phyloP scores from a whole-genome alignment of 2,113 vertebrate genomes.

The Semnornis frantzii region DNA sequence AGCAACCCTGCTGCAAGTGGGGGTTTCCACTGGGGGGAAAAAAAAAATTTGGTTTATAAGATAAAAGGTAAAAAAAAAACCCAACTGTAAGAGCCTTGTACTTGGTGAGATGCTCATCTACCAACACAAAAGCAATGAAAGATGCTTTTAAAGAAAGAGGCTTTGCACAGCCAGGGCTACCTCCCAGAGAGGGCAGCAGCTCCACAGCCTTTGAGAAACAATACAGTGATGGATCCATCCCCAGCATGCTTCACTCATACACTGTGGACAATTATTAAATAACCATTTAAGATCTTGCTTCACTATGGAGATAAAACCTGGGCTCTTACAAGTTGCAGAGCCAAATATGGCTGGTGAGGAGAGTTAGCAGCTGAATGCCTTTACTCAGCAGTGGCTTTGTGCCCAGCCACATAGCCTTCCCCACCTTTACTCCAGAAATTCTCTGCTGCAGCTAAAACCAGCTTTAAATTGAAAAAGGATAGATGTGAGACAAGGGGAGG shows the following conservation, averaged over 20 bases:
- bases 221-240: accelerated
- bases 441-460: background rate
- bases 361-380: background rate
- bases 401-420: background rate
- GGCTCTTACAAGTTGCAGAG: background rate
- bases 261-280: background rate
- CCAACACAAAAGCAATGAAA: background rate
- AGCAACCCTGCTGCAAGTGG: background rate
- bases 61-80: background rate
- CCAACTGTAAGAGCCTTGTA: background rate
- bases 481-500: background rate
- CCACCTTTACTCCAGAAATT: background rate
- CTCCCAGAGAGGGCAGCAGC: background rate
- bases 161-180: background rate
- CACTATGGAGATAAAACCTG: background rate
- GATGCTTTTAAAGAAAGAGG: background rate
- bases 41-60: background rate
- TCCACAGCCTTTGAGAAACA: background rate
- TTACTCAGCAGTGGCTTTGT: conserved; percentile 62
- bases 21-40: background rate
- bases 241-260: background rate
- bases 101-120: background rate
- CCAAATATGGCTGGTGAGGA: background rate
- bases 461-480: background rate
- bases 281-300: background rate